Conservation (phyloP, 37 sponge, comb jelly and placozoan genomes). For the Bolinopsis microptera region DNA sequence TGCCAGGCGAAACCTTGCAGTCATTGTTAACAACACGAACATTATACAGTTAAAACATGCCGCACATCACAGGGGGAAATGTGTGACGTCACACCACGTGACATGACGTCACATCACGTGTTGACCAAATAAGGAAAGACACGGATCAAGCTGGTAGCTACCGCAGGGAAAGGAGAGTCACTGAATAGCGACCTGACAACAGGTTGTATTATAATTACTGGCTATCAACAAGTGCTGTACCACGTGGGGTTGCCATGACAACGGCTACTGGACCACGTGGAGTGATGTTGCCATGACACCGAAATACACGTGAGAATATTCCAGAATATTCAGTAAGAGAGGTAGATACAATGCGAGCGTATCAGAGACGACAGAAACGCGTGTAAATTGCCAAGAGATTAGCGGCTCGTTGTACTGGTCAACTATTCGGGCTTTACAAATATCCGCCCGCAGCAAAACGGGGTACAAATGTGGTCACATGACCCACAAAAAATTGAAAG, state of each 20-base stretch:
- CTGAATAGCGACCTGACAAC: neutral
- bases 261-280: neutral
- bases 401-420: neutral
- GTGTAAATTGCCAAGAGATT: neutral
- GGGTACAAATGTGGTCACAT: too few species aligned
- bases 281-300: neutral
- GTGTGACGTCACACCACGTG: neutral
- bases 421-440: too few species aligned
- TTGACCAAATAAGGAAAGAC: neutral
- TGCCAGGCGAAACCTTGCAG: neutral
- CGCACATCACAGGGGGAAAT: neutral
- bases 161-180: neutral
- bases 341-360: neutral
- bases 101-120: neutral
- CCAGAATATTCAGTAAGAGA: neutral
- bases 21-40: neutral
- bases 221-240: neutral
- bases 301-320: neutral
- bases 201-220: neutral
- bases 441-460: too few species aligned
- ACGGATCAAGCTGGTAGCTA: neutral
- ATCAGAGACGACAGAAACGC: neutral
- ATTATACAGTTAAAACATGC: too few species aligned
- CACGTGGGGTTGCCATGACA: neutral
- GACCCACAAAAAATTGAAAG: too few species aligned